A percentile compares a stretch with the other conserved stretches of the same genome.
These are phyloP conservation scores for Calephelis perditalis DNA, from an alignment of 2,888 invertebrate species.

Conservation along the genomic window DNA sequence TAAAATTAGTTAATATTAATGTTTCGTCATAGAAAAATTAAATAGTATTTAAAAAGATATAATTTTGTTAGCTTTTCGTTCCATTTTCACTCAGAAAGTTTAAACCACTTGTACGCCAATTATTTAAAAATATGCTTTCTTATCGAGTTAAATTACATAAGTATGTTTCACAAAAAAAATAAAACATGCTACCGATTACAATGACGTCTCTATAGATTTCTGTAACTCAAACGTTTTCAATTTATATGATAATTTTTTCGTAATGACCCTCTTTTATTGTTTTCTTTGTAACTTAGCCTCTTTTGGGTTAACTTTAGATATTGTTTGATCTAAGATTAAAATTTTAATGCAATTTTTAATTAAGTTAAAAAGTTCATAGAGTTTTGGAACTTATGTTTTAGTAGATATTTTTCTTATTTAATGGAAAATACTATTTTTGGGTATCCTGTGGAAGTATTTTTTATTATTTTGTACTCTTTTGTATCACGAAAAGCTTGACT, in stretches of 20 bases:
- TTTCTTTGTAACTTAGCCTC: slow-evolving; percentile 56
- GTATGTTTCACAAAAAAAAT: slow-evolving; percentile 13
- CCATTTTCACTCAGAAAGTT: no score
- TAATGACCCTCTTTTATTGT: slow-evolving; percentile 58
- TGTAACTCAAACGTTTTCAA: slow-evolving; percentile 49
- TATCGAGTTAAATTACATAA: not conserved
- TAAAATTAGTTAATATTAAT: no score
- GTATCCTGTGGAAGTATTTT: no score
- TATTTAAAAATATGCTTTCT: no score
- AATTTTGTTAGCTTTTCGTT: no score
- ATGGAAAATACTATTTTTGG: no score
- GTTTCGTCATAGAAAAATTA: no score
- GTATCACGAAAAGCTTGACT: no score
- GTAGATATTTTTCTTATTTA: no score
- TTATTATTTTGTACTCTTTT: no score
- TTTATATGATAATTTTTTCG: slow-evolving; percentile 66
- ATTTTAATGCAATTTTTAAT: not conserved
- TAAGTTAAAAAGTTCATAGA: slow-evolving; percentile 6
- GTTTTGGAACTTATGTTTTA: not conserved
- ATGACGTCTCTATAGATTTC: slow-evolving; percentile 36
- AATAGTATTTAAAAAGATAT: no score
- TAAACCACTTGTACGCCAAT: no score
- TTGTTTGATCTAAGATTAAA: not conserved
- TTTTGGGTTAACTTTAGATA: not conserved
- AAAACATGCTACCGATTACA: slow-evolving; percentile 16